Conservation (phyloP, 2,888 invertebrate species). For the Drosophila seclusa region DNA sequence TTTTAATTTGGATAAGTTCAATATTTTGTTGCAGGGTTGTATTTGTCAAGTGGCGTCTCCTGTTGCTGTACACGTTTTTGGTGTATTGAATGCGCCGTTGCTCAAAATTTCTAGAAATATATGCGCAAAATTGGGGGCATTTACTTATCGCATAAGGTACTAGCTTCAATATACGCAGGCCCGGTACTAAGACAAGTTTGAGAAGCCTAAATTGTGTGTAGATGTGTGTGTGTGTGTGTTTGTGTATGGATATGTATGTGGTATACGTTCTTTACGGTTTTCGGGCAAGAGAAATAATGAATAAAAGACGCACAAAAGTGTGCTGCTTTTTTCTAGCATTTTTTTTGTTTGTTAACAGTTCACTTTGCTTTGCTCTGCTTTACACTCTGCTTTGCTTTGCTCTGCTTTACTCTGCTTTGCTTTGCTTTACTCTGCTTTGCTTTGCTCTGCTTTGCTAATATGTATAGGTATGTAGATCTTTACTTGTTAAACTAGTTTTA, state of each 20-base stretch:
- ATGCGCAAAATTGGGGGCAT: conserved; percentile 27
- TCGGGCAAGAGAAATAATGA: conserved; percentile 21
- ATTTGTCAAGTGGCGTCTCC: conserved; percentile 29
- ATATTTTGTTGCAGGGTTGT: conserved; percentile 20
- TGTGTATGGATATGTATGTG: conserved; percentile 60
- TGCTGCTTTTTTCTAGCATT: conserved; percentile 50
- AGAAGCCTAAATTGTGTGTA: conserved; percentile 26
- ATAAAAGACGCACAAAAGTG: conserved; percentile 63
- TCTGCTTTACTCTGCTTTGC: conserved; percentile 68
- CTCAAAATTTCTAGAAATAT: conserved; percentile 16
- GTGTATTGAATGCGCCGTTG: neutral
- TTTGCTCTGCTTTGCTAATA: conserved; percentile 32
- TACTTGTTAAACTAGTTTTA: conserved; percentile 51
- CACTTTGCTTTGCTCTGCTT: conserved; percentile 72
- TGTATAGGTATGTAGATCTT: conserved; percentile 33
- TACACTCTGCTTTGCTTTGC: conserved; percentile 26
- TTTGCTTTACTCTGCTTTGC: conserved; percentile 39
- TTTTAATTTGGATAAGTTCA: conserved; percentile 23
- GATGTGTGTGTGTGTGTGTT: conserved; percentile 9
- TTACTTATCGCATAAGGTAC: conserved; percentile 30
- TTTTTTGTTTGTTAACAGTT: conserved; percentile 65
- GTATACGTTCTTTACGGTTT: conserved; percentile 54
- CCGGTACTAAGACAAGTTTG: conserved; percentile 24
- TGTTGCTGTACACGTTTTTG: conserved; percentile 9
- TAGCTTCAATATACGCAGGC: conserved; percentile 13